Evolutionary conservation across 2,888 invertebrate genomes (phyloP), one percentile per base, ranked within the genome.

Genomic region (Cephus sareptanus): DNA sequence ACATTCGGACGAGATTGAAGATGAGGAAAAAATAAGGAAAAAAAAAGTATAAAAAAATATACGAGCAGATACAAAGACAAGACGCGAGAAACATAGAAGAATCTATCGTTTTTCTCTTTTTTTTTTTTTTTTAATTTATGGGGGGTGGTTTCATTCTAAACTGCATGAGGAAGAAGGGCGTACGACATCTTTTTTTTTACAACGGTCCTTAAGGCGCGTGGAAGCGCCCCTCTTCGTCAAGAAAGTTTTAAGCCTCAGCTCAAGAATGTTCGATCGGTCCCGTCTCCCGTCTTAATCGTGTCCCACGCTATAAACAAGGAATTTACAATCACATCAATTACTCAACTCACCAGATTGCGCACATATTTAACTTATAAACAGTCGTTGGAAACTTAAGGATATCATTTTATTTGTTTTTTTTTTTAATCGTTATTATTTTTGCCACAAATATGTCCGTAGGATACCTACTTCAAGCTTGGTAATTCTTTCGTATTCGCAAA

Each of bases 291-390:
- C 31, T 75, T 34, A 40, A 73, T 75, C 79, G 71, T 73, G 74
- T 71, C 6, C 71, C 76, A 37, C 75, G 76, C 73, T 37, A 82
- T 74, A 80, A 82, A 81, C 80, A 79, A 81, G 79, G 75, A 80
- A 81, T 82, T 76, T 81, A 79, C 82, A 83, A 77, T 81, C 81
- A 82, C 80, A 77, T 80, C 79, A 73, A 79, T 81, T 81, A 79
- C 71, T 80, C 76, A 69, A 77, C 69, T 76, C 75, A 40, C 71
- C 78, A 68, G 56, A 77, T 75, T 75, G 71, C 78, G 75, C 78
- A 77, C 71, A 76, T 75, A 76, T 76, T 37, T 76, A 78, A 78
- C 34, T 76, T 70, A 33, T 1, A 34, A 40, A 69, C 35, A 77
- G 40, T 74, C 73, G 40, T 76, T 74, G 40, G 70, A 69, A 34